These are phyloP conservation scores for Lysandra coridon DNA, from an alignment of 2,888 invertebrate species.

Conservation along the genomic window DNA sequence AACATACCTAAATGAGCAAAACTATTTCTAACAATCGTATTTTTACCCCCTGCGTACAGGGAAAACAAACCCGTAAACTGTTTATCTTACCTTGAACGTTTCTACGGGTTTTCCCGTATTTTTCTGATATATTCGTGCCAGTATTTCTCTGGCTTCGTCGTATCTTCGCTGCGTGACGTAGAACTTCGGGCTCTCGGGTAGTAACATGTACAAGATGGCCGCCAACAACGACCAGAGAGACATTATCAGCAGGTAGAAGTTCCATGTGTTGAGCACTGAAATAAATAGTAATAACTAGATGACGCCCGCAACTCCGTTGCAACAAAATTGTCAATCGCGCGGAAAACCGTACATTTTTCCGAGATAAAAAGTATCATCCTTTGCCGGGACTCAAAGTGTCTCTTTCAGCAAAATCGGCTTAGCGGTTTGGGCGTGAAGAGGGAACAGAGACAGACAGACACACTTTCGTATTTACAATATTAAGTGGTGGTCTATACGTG, in stretches of 20 bases:
- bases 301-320: too few species aligned
- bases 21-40: not conserved
- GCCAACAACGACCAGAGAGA: conserved; percentile 58
- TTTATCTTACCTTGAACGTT: conserved; percentile 55
- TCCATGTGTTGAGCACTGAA: conserved; percentile 66
- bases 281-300: not conserved
- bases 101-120: conserved; percentile 60
- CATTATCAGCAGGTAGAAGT: conserved; percentile 59
- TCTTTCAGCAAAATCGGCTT: too few species aligned
- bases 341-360: too few species aligned
- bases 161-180: conserved; percentile 59
- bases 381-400: too few species aligned
- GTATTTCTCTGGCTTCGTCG: conserved; percentile 57
- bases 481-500: too few species aligned
- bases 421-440: too few species aligned
- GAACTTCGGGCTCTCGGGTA: conserved; percentile 69
- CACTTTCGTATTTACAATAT: too few species aligned
- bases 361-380: too few species aligned
- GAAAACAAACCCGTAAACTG: not conserved
- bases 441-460: too few species aligned
- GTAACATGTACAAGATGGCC: conserved; percentile 50
- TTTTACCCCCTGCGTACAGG: not conserved
- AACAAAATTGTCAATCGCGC: too few species aligned
- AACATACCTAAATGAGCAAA: not conserved
- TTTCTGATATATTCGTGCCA: conserved; percentile 58